Evolutionary conservation across 2,113 vertebrate species (phyloP).

Genomic region (Myotis davidii): DNA sequence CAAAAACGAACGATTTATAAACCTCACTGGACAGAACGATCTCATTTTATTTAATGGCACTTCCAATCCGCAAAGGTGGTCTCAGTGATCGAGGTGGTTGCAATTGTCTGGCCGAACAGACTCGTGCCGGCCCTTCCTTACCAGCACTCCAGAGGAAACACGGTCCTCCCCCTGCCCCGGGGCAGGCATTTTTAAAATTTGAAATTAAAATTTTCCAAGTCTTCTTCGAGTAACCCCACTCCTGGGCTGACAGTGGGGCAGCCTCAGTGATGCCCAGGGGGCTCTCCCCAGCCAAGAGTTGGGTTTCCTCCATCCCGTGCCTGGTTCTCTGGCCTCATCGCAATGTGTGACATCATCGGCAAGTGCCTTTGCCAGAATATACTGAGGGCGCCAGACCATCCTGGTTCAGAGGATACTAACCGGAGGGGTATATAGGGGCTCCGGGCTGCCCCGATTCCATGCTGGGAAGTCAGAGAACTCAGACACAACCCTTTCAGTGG

Average conservation of each 20-base stretch:
- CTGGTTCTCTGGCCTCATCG: background rate
- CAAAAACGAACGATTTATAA: background rate
- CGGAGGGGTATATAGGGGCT: background rate
- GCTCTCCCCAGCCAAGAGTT: background rate
- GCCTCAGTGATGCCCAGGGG: fast-evolving
- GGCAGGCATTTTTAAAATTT: background rate
- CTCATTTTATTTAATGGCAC: background rate
- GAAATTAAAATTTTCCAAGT: background rate
- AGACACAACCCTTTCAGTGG: conserved; percentile 52
- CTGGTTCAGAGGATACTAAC: background rate
- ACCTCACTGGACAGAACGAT: background rate
- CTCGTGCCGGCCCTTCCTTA: fast-evolving
- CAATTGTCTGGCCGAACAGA: fast-evolving
- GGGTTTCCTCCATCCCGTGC: fast-evolving
- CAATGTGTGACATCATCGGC: background rate
- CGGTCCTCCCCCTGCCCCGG: background rate
- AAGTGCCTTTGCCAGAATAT: conserved; percentile 29
- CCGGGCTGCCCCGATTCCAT: background rate
- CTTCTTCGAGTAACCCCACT: background rate
- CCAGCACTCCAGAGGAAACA: background rate
- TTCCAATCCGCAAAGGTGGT: background rate
- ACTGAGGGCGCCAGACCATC: background rate
- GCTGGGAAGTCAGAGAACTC: conserved; percentile 56
- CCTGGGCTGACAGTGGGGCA: background rate
- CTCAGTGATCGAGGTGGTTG: background rate